phyloP scores from a whole-genome alignment of 2,888 invertebrate species.

The Sesia bembeciformis region DNA sequence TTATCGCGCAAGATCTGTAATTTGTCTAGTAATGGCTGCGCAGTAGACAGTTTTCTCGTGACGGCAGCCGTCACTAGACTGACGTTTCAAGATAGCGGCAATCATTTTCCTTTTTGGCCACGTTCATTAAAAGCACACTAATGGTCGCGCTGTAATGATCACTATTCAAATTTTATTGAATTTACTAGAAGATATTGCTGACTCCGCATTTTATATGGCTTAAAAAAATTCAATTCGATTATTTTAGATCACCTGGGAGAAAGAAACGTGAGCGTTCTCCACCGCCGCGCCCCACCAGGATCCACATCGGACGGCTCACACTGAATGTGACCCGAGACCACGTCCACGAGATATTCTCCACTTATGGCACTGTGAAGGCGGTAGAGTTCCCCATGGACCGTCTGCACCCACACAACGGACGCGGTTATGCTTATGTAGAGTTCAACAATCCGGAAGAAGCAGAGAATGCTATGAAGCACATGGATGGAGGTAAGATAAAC shows the following conservation, averaged over 20 bases:
- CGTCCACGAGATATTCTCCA: slow-evolving; percentile 92
- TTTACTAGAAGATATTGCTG: neutral
- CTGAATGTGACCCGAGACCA: slow-evolving; percentile 95
- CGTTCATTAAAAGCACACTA: neutral
- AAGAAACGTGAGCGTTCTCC: slow-evolving; percentile 89
- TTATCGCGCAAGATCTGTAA: no score
- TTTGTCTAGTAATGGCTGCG: no score
- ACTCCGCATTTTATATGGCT: neutral
- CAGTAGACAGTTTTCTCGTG: no score
- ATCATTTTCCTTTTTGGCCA: no score
- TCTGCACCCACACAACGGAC: slow-evolving; percentile 89
- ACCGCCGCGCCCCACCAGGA: slow-evolving; percentile 92
- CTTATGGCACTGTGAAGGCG: slow-evolving; percentile 88
- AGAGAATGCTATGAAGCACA: slow-evolving; percentile 98
- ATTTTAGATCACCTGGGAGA: slow-evolving; percentile 72
- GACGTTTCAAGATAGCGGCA: no score
- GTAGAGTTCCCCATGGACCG: slow-evolving; percentile 94
- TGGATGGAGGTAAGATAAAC: slow-evolving; percentile 90
- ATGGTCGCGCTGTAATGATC: slow-evolving; percentile 1
- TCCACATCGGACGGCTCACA: slow-evolving; percentile 94
- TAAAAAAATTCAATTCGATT: no score
- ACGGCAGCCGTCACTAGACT: no score
- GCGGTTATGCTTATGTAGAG: slow-evolving; percentile 96
- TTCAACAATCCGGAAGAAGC: slow-evolving; percentile 95
- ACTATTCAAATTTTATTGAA: slow-evolving; percentile 4